Evolutionary conservation across 2,888 invertebrate species (phyloP), one percentile per base, ranked within the genome.

Genomic region (Brassicogethes aeneus): DNA sequence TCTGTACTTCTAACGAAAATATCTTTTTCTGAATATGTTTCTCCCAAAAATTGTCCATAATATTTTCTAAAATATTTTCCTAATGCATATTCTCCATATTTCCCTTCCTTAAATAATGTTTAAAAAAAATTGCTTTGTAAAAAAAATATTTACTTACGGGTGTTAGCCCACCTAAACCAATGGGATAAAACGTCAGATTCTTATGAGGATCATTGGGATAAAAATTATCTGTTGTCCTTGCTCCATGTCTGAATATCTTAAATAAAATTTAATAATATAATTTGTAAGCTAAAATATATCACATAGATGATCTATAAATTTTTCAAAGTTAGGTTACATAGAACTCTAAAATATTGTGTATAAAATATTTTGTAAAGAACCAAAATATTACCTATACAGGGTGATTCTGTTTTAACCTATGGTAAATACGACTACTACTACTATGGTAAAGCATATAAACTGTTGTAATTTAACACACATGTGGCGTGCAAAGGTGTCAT

Each of bases 1-100:
- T 85, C 86, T 51, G 91, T 91, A 61, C 89, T 89, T n/a, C 74
- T 66, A 2, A 83, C 71, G 45, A 71, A 72, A 34, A 82, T 70
- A 54, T 79, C 75, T 46, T 76, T 71, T 40, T 77, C 74, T 37
- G 70, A 73, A 54, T 82, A 84, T 49, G 78, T 74, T 33, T 75
- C 70, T 2, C 79, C 76, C 41, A 85, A 70, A 47, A 82, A 74
- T 35, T 75, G 73, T 30, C 74, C 74, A 63, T 92, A 93, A 44
- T 82, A 76, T 48, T 72, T 70, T 41, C 83, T 75, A 40, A 88
- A 71, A 60, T 76, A 82, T 52, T 76, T 71, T 0, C 93, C 93
- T 37, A 91, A 69, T 35, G 77, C 75, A 62, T 81, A 85, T 48
- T 85, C 66, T 64, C 89, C 85, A 14, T 74, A 64, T 68, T 85